A percentile compares a stretch with the other conserved stretches of the same genome.
Conservation (phyloP, 1,140 invertebrate genomes). For the Carposina sasakii region DNA sequence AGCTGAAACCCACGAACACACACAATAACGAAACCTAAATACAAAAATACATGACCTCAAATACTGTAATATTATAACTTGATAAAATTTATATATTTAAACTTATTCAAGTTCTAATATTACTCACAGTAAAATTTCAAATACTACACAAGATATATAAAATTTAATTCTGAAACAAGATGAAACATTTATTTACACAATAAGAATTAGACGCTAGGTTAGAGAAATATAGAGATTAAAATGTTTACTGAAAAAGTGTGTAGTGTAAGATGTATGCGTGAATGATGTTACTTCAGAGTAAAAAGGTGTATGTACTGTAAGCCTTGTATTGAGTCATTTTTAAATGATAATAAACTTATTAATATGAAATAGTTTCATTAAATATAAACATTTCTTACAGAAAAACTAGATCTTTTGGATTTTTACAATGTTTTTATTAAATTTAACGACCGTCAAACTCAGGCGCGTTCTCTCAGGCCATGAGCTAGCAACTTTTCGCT, state of each 20-base stretch:
- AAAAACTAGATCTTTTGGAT: no score
- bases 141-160: constrained; percentile 67
- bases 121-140: constrained; percentile 53
- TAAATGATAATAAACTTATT: no score
- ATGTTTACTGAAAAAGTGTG: constrained; percentile 37
- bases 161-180: constrained; percentile 65
- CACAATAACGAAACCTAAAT: constrained; percentile 67
- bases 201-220: constrained; percentile 65
- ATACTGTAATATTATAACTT: constrained; percentile 40
- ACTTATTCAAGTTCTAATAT: constrained; percentile 32
- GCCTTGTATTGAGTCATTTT: no score
- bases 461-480: no score
- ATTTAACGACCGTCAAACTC: no score
- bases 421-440: no score
- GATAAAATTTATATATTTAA: neutral
- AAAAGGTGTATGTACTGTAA: no score
- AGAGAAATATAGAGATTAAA: constrained; percentile 67
- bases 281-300: no score
- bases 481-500: no score
- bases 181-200: constrained; percentile 69
- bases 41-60: constrained; percentile 54
- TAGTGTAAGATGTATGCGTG: constrained; percentile 24
- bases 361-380: no score
- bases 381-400: no score
- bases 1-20: constrained; percentile 65